These are phyloP conservation scores for Pogona vitticeps DNA, from an alignment of 2,113 vertebrate species.

Conservation along the genomic window DNA sequence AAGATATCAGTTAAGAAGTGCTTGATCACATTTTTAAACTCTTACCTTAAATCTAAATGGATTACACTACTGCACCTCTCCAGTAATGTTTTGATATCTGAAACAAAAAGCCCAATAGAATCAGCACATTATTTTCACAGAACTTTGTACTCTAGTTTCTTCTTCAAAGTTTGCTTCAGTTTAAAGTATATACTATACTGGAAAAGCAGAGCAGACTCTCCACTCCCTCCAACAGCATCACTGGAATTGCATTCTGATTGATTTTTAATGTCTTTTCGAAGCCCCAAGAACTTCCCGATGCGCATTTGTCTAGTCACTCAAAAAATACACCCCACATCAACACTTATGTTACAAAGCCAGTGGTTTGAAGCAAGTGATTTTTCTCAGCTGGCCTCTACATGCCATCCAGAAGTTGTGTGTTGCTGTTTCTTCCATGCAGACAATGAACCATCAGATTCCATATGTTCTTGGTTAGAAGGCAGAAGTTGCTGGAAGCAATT, in stretches of 20 bases:
- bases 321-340: neutral
- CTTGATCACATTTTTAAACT: neutral
- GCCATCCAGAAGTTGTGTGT: no score
- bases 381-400: no score
- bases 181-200: neutral
- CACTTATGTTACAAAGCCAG: neutral
- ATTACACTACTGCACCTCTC: conserved; percentile 83
- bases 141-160: no score
- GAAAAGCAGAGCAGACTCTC: neutral
- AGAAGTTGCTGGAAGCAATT: neutral
- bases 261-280: neutral
- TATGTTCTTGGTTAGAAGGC: neutral
- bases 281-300: neutral
- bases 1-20: neutral
- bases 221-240: neutral
- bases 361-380: neutral
- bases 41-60: conserved; percentile 91
- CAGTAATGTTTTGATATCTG: conserved; percentile 87
- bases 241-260: neutral
- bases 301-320: no score
- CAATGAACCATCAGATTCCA: neutral
- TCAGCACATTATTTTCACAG: neutral
- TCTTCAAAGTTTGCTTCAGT: neutral
- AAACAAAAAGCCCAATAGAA: conserved; percentile 39
- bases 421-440: neutral